Base-by-base conservation (phyloP, 2,888 invertebrate genomes). In the Yponomeuta evonymella region DNA sequence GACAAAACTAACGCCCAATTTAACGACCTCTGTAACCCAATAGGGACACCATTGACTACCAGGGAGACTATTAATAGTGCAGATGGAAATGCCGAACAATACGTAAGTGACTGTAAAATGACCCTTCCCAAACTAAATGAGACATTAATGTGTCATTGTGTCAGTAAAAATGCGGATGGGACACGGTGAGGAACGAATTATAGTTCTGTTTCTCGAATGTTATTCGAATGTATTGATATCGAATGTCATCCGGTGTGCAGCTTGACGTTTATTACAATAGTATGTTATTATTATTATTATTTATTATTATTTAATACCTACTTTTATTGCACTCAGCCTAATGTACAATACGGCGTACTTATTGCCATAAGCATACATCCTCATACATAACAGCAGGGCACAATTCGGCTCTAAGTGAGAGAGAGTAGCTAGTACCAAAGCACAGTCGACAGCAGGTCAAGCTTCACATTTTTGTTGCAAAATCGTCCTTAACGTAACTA, bases 101-200 rank as follows among this genome's bases (percentile, higher is more conserved):
- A 76, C 68, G 76, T 79, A 74, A 84, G 76, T 76, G 80, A 75
- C 76, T 79, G 79, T 82, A 78, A 81, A 82, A 81, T 78, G 77
- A 76, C 68, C 68, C 68, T n/a, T 23, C 23, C 29, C 48, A 12
- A 68, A 68, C 68, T 68, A 51, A 68, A 68, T 68, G 68, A 51
- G 51, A 48, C 30, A 68, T 68, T 48, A 68, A 68, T 68, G 51
- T 30, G 51, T 68, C 68, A 68, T 10, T 68, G 29, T 43, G 43
- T 12, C 67, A 43, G 43, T 67, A 43, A 67, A 67, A 43, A 36
- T 15, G 43, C 36, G 33, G 65, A 65, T 33, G 30, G 29, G 33
- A 33, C 12, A 11, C 29, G 65, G 65, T 30, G 65, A 10, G 12
- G 65, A 65, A 33, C 65, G 65, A 65, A 33, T 65, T 65, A 65